Evolutionary conservation across 2,797 vertebrate genomes (phyloP).

Genomic region (Chaunax sp.): DNA sequence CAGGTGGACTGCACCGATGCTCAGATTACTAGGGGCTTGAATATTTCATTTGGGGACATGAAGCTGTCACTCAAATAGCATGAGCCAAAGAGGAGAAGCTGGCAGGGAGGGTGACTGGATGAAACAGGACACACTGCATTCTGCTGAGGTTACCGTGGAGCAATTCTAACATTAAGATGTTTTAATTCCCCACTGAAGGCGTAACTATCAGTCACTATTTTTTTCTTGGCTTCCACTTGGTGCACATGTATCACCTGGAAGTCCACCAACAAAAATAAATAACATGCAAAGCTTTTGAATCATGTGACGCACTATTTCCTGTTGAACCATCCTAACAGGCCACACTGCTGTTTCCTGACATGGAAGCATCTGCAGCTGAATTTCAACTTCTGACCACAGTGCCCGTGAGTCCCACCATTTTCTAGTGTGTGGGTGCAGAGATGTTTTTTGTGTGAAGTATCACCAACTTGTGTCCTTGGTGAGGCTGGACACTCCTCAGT

Average conservation of each 20-base stretch:
- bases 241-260: slow-evolving; percentile 43
- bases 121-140: slow-evolving; percentile 48
- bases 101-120: background rate
- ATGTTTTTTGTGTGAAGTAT: slow-evolving; percentile 50
- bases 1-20: slow-evolving; percentile 53
- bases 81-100: slow-evolving; percentile 51
- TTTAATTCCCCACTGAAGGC: slow-evolving; percentile 45
- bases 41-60: slow-evolving; percentile 76
- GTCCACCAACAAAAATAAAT: slow-evolving; percentile 58
- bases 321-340: slow-evolving; percentile 49
- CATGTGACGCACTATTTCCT: slow-evolving; percentile 54
- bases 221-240: slow-evolving; percentile 5
- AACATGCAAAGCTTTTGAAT: slow-evolving; percentile 42
- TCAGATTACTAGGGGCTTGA: slow-evolving; percentile 69
- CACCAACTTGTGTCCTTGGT: slow-evolving; percentile 22
- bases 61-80: slow-evolving; percentile 54
- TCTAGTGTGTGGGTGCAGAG: slow-evolving; percentile 46
- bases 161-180: slow-evolving; percentile 34
- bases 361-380: slow-evolving; percentile 63
- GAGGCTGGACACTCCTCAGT: slow-evolving; percentile 50
- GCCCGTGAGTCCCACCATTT: slow-evolving; percentile 22
- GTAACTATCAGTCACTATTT: slow-evolving; percentile 18
- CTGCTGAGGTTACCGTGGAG: slow-evolving; percentile 50
- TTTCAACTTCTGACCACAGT: slow-evolving; percentile 46
- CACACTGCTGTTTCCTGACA: slow-evolving; percentile 61